A percentile compares a stretch with the other conserved stretches of the same genome.
These are phyloP conservation scores for Tetranychus piercei DNA, from an alignment of 2,888 invertebrate genomes.

Conservation along the genomic window DNA sequence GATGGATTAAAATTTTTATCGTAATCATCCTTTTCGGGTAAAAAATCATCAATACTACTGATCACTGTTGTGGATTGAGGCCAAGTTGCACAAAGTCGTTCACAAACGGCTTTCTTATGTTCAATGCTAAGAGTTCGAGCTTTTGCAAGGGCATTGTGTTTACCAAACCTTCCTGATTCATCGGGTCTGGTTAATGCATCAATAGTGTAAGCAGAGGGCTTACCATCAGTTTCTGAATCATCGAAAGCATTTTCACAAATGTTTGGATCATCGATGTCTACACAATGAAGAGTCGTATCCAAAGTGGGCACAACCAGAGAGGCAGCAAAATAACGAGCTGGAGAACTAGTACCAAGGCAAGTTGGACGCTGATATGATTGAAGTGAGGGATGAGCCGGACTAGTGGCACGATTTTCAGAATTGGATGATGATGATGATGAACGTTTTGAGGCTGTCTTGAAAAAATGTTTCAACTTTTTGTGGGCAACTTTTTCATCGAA, in stretches of 20 bases:
- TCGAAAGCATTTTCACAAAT: neutral
- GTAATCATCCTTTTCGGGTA: neutral
- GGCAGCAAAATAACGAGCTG: neutral
- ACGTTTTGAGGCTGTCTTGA: neutral
- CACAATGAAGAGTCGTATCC: neutral
- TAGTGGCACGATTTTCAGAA: neutral
- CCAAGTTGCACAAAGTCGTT: constrained; percentile 25
- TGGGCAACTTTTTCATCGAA: neutral
- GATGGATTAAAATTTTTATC: constrained; percentile 2
- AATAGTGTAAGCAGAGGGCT: neutral
- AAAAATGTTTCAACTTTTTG: neutral
- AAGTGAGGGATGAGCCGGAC: neutral
- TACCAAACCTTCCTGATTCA: neutral
- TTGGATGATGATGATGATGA: neutral
- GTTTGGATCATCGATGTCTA: neutral
- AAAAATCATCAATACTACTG: constrained; percentile 20
- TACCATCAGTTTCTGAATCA: neutral
- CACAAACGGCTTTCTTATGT: constrained; percentile 18
- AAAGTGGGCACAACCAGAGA: neutral
- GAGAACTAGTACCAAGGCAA: neutral
- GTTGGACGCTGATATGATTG: neutral
- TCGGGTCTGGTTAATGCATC: neutral
- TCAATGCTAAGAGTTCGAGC: constrained; percentile 25
- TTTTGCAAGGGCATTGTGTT: constrained; percentile 16
- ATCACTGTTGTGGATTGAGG: constrained; percentile 22